phyloP scores from a whole-genome alignment of 2,797 vertebrate species.

The Artibeus jamaicensis region DNA sequence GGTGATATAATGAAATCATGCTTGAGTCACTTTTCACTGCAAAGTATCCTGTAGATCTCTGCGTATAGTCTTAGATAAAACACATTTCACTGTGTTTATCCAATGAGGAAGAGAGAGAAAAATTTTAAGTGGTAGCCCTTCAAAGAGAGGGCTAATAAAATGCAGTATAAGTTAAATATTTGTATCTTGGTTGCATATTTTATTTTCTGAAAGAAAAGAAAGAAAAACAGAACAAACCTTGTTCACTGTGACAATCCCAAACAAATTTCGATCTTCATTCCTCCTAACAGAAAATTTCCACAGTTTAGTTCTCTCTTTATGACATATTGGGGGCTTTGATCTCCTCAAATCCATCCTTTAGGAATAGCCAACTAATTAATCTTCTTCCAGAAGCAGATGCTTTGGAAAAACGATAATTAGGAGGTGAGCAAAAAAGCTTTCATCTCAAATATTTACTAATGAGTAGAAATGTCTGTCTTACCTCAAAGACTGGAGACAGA shows the following conservation, averaged over 20 bases:
- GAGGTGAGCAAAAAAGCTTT: constrained; percentile 49
- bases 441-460: constrained; percentile 57
- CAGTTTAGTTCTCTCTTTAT: constrained; percentile 5
- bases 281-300: constrained; percentile 36
- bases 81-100: background rate
- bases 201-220: constrained; percentile 29
- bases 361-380: constrained; percentile 64
- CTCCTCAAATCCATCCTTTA: constrained; percentile 40
- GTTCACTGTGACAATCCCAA: background rate
- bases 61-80: background rate
- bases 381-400: constrained; percentile 57
- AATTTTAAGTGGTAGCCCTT: background rate
- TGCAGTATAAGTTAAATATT: constrained; percentile 25
- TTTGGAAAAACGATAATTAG: constrained; percentile 65
- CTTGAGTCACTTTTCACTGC: background rate
- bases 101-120: background rate
- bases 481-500: background rate
- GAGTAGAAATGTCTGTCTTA: constrained; percentile 10
- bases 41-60: background rate
- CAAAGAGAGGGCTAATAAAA: constrained; percentile 34
- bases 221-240: background rate
- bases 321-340: constrained; percentile 41
- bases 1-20: background rate
- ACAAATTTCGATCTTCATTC: background rate
- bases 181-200: background rate